Evolutionary conservation across 2,888 invertebrate species (phyloP).

Genomic region (Linnaemya tessellans): DNA sequence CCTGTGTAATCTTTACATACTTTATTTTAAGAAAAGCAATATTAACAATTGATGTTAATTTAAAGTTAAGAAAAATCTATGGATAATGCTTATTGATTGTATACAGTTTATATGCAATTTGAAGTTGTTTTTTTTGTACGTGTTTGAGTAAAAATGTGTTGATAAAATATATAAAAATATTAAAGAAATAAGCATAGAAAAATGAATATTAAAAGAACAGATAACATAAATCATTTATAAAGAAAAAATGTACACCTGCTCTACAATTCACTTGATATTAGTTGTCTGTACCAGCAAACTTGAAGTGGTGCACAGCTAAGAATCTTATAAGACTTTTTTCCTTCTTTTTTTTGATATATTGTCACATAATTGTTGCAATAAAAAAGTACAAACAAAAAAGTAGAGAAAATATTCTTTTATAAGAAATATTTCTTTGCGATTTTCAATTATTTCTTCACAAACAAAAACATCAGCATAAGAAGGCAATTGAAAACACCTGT

Average conservation of each 20-base stretch:
- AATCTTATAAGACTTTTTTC: conserved; percentile 1
- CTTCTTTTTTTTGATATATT: conserved; percentile 65
- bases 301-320: conserved; percentile 15
- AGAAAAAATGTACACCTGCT: conserved; percentile 19
- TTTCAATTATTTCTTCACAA: conserved; percentile 3
- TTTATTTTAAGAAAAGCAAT: too few species aligned
- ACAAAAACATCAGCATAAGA: conserved; percentile 24
- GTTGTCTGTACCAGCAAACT: conserved; percentile 17
- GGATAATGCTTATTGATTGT: too few species aligned
- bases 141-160: too few species aligned
- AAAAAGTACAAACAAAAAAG: conserved; percentile 8
- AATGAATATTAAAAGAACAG: not conserved
- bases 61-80: too few species aligned
- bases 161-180: not conserved
- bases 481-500: conserved; percentile 64
- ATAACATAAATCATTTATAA: conserved; percentile 33
- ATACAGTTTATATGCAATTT: too few species aligned
- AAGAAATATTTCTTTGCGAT: conserved; percentile 11
- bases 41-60: too few species aligned
- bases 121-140: too few species aligned
- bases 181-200: not conserved
- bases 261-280: not conserved
- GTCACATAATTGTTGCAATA: conserved; percentile 55
- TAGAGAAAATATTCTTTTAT: not conserved
- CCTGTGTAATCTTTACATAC: too few species aligned